phyloP scores from a whole-genome alignment of 2,797 vertebrate species.

The Arremon aurantiirostris region DNA sequence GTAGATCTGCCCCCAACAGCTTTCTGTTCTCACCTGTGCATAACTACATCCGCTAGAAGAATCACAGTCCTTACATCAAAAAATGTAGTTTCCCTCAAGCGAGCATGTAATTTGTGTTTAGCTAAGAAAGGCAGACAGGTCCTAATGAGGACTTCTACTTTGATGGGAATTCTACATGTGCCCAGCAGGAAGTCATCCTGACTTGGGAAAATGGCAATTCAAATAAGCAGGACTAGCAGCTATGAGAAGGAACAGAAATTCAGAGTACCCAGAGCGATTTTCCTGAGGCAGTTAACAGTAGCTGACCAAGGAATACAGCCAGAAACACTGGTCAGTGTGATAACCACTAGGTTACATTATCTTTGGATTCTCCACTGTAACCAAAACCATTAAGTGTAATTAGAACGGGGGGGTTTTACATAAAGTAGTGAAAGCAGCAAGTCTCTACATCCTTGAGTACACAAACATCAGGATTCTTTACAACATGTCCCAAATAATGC shows the following conservation, averaged over 20 bases:
- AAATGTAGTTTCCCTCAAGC: background rate
- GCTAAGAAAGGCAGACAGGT: background rate
- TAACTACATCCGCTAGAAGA: background rate
- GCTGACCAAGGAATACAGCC: background rate
- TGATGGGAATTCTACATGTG: background rate
- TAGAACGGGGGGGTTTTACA: background rate
- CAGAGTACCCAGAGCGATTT: background rate
- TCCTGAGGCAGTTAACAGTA: background rate
- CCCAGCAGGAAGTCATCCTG: background rate
- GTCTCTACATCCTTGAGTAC: background rate
- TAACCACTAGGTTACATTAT: background rate
- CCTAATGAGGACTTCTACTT: background rate
- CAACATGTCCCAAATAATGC: background rate
- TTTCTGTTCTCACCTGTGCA: background rate
- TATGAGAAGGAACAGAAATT: background rate
- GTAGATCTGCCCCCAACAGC: background rate
- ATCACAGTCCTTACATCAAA: background rate
- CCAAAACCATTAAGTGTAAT: background rate
- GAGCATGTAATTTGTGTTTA: background rate
- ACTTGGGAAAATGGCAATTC: background rate
- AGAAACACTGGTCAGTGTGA: background rate
- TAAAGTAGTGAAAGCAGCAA: background rate
- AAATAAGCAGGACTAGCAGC: fast-evolving
- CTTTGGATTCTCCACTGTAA: background rate
- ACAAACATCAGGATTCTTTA: background rate